Evolutionary conservation across 2,797 vertebrate genomes (phyloP).

Genomic region (Macroramphosus scolopax): DNA sequence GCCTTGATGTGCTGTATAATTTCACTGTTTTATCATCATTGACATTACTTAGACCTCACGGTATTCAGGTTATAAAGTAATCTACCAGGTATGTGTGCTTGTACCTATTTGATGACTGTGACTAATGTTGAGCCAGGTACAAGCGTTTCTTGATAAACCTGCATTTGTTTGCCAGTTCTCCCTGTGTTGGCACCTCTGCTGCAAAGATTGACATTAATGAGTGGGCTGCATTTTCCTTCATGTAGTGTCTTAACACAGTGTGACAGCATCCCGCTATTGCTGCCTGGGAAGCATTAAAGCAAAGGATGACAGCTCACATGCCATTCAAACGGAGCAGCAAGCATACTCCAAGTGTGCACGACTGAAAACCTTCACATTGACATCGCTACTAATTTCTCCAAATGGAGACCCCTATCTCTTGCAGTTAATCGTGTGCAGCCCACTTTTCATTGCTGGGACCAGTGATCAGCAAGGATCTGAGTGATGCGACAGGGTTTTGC

Average conservation of each 20-base stretch:
- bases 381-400: not conserved
- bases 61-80: too few species aligned
- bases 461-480: conserved; percentile 47
- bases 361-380: conserved; percentile 2
- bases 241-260: too few species aligned
- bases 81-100: too few species aligned
- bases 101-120: too few species aligned
- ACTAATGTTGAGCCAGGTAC: too few species aligned
- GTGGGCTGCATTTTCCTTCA: conserved; percentile 2
- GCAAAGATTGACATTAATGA: not conserved
- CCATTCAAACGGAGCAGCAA: not conserved
- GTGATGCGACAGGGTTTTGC: conserved; percentile 56
- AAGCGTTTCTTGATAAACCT: too few species aligned
- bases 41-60: too few species aligned
- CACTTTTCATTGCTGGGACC: conserved; percentile 30
- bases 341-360: conserved; percentile 1
- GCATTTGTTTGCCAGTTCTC: not conserved
- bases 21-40: too few species aligned
- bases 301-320: not conserved
- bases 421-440: not conserved
- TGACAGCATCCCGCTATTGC: too few species aligned
- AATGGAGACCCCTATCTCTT: not conserved
- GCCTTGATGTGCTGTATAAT: too few species aligned
- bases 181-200: not conserved
- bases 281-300: not conserved